A percentile compares a stretch with the other conserved stretches of the same genome.
Conservation (phyloP, 2,888 invertebrate species). For the Erebia palarica region DNA sequence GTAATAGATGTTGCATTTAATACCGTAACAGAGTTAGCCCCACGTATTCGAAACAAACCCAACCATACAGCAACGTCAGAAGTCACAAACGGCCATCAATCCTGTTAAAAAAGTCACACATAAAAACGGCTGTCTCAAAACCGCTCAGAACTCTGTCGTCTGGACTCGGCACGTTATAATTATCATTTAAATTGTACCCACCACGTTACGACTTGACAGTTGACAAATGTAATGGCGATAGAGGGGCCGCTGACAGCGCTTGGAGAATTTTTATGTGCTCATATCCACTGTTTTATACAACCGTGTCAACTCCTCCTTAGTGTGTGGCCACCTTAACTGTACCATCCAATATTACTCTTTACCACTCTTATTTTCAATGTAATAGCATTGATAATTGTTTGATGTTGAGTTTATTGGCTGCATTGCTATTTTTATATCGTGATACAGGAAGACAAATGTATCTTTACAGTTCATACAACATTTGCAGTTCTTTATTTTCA, state of each 20-base stretch:
- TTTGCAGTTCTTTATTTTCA: conserved; percentile 28
- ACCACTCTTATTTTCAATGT: conserved; percentile 19
- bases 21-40: not conserved
- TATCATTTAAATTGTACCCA: conserved; percentile 79
- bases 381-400: conserved; percentile 40
- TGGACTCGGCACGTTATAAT: conserved; percentile 65
- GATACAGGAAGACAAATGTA: conserved; percentile 53
- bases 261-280: conserved; percentile 80
- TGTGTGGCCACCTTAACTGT: conserved; percentile 48
- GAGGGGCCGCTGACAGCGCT: conserved; percentile 70
- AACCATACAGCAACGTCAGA: not conserved
- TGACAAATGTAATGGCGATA: conserved; percentile 80
- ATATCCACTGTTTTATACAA: conserved; percentile 79
- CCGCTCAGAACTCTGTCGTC: conserved; percentile 45
- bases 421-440: conserved; percentile 43
- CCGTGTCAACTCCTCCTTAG: conserved; percentile 71
- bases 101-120: conserved; percentile 36
- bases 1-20: not conserved
- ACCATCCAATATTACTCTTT: conserved; percentile 7
- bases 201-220: conserved; percentile 76
- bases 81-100: conserved; percentile 38
- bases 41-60: conserved; percentile 18
- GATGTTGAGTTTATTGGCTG: conserved; percentile 27
- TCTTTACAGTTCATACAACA: conserved; percentile 48
- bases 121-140: conserved; percentile 44